These are phyloP conservation scores for Araneus ventricosus DNA, from an alignment of 1,140 invertebrate species.

Conservation along the genomic window DNA sequence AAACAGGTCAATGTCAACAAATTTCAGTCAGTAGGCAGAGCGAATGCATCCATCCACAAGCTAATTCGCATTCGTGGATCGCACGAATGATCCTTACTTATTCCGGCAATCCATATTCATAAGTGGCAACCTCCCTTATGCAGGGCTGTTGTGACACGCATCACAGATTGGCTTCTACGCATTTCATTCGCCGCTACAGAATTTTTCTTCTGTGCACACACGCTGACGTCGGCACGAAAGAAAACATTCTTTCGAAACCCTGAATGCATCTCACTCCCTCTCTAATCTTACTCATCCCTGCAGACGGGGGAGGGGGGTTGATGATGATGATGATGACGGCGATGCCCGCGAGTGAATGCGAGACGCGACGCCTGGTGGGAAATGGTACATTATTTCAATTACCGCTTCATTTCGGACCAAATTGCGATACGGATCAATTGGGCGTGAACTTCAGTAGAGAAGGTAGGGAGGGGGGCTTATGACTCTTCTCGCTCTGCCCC, in stretches of 20 bases:
- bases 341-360: conserved; percentile 44
- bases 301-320: not conserved
- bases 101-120: not conserved
- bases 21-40: too few species aligned
- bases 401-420: conserved; percentile 75
- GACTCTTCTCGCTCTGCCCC: conserved; percentile 32
- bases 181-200: not conserved
- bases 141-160: not conserved
- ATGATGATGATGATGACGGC: not conserved
- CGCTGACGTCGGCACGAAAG: conserved; percentile 27
- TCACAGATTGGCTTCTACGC: not conserved
- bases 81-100: not conserved
- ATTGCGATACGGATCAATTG: conserved; percentile 74
- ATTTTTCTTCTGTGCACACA: not conserved
- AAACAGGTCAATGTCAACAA: too few species aligned
- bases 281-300: not conserved
- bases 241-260: conserved; percentile 15
- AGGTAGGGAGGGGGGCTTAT: conserved; percentile 21
- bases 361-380: conserved; percentile 57
- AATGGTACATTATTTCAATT: conserved; percentile 75
- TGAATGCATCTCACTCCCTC: conserved; percentile 1
- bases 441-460: conserved; percentile 54
- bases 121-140: not conserved
- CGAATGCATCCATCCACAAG: too few species aligned
- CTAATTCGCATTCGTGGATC: too few species aligned